Base-by-base conservation (phyloP, 2,888 invertebrate species). In the Cosmopolites sordidus region DNA sequence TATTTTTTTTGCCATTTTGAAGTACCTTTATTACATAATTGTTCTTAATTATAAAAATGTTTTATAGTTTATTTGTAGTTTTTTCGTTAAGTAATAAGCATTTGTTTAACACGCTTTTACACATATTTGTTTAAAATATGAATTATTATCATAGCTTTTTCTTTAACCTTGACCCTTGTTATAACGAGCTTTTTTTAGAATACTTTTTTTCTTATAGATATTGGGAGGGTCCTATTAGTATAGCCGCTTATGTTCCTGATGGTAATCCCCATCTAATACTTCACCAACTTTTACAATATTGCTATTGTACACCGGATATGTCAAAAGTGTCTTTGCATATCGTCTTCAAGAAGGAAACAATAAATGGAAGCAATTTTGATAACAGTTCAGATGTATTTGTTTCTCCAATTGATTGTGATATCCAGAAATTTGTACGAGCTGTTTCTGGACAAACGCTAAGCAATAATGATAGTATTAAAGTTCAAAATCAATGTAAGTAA, bases 151-250 rank as follows among this genome's bases (percentile, higher is more conserved):
- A n/a, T n/a, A n/a, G n/a, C n/a, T n/a, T n/a, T n/a, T n/a, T n/a
- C n/a, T n/a, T n/a, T n/a, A n/a, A n/a, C n/a, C n/a, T n/a, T n/a
- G n/a, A n/a, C n/a, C n/a, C n/a, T n/a, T n/a, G n/a, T n/a, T n/a
- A n/a, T n/a, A n/a, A n/a, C n/a, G n/a, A n/a, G n/a, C n/a, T n/a
- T n/a, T n/a, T n/a, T n/a, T n/a, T n/a, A n/a, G n/a, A n/a, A n/a
- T n/a, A n/a, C n/a, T n/a, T n/a, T n/a, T n/a, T n/a, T n/a, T n/a
- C n/a, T n/a, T n/a, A n/a, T 41, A 69, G 69, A 51, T 67, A 66
- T 51, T 88, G 87, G 88, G 82, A 86, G 55, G 87, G 87, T 0
- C 84, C 84, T 0, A 78, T 87, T 16, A 86, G 86, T 64, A 74
- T 87, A 2, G 79, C 87, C 0, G 80, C 84, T 1, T 88, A 83